A percentile compares a stretch with the other conserved stretches of the same genome.
phyloP scores from a whole-genome alignment of 2,113 vertebrate species.

The Mormyrus iriodes region DNA sequence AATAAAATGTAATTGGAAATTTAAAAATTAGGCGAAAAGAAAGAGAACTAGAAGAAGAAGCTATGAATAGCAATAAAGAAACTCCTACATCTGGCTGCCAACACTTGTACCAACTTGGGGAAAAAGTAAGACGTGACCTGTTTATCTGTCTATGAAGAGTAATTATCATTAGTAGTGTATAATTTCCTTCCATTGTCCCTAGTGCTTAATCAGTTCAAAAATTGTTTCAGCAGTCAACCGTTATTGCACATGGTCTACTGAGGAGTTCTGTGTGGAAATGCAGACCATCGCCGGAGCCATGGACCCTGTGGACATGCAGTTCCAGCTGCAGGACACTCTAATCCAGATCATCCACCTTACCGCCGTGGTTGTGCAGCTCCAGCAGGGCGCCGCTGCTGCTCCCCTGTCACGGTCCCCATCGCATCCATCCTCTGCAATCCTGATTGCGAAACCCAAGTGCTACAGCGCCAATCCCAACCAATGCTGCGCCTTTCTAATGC shows the following conservation, averaged over 20 bases:
- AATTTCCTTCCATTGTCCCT: neutral
- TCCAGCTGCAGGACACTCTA: no score
- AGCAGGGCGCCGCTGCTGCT: neutral
- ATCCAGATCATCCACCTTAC: neutral
- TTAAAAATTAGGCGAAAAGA: neutral
- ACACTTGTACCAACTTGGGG: neutral
- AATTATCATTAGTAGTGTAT: neutral
- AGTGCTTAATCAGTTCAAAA: neutral
- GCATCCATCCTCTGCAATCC: neutral
- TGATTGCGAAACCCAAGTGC: neutral
- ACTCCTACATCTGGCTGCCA: neutral
- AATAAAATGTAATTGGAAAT: neutral
- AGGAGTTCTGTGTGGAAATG: neutral
- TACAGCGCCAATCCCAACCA: neutral
- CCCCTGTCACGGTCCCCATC: neutral
- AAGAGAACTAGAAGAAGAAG: neutral
- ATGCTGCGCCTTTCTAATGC: neutral
- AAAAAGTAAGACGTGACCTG: neutral
- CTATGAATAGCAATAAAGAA: neutral
- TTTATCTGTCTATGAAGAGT: neutral
- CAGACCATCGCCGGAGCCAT: neutral
- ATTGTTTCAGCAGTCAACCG: neutral
- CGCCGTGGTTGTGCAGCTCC: no score
- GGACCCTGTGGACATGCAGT: no score
- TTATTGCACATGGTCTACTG: neutral